Percentiles rank a stretch among this genome's conserved stretches.
phyloP scores from a whole-genome alignment of 2,797 vertebrate genomes.

The Hyperoplus immaculatus region DNA sequence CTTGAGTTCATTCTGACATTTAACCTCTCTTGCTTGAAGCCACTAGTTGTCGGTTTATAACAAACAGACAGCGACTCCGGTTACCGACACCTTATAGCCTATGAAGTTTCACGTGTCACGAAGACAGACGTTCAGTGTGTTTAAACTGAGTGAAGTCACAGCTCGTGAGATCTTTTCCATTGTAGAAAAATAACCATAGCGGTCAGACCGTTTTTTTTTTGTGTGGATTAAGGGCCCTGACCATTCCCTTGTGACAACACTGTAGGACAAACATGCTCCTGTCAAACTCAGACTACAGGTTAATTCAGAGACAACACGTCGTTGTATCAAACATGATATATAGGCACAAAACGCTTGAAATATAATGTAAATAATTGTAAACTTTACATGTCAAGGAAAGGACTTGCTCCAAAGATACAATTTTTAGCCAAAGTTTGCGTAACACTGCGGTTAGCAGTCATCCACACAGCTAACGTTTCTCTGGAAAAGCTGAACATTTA shows the following conservation, averaged over 20 bases:
- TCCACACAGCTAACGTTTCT: slow-evolving; percentile 7
- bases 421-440: slow-evolving; percentile 53
- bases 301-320: rapidly evolving
- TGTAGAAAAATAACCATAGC: too few relatives aligned
- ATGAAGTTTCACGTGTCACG: neutral
- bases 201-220: neutral
- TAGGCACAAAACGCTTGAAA: neutral
- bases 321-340: rapidly evolving
- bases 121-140: neutral
- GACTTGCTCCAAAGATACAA: neutral
- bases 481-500: neutral
- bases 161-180: rapidly evolving
- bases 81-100: too few relatives aligned
- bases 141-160: rapidly evolving
- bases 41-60: slow-evolving; percentile 36
- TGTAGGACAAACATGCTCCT: neutral
- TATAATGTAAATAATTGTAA: neutral
- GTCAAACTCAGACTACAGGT: neutral
- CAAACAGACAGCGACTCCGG: neutral
- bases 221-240: slow-evolving; percentile 6
- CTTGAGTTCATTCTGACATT: slow-evolving; percentile 14
- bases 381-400: neutral
- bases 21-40: neutral
- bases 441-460: slow-evolving; percentile 32
- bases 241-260: slow-evolving; percentile 44